Evolutionary conservation across 2,113 vertebrate genomes (phyloP), one percentile per base, ranked within the genome.

Genomic region (Columbina picui): DNA sequence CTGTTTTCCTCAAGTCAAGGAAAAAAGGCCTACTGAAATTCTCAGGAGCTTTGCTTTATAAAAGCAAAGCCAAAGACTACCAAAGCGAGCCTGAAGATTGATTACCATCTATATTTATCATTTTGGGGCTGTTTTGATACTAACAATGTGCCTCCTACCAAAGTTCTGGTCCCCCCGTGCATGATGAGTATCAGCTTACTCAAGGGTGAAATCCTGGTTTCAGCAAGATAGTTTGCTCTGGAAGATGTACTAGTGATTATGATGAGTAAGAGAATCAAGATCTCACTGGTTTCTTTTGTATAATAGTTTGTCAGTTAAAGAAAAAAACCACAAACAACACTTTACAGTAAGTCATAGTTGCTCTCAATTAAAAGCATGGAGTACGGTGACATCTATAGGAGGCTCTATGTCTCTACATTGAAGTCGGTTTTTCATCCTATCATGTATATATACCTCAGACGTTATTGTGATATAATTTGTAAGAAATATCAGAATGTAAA

Each of bases 321-420:
- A 87, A 73, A 64, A 14, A 16, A 68, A 39, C n/a, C n/a, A n/a
- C n/a, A 78, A 76, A 39, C 93, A 27, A 32, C 21, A 80, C 73
- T 94, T 69, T 88, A 34, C 53, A 74, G 43, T 68, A 78, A 91
- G 85, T 79, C 17, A 2, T 9, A 55, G 4, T 29, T 71, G n/a
- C 7, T 43, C 12, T 55, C 56, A 41, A 22, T 64, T 61, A 86
- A 98, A 97, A 83, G 49, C 49, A 52, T 91, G 98, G 98, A 96
- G 74, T 97, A 67, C 69, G 83, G 93, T 96, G 98, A 97, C 98
- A 98, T 97, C 98, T 98, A 97, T 87, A 65, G 98, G 97, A 92
- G 4, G 49, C 29, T 95, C 15, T 69, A 8, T 36, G 80, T 87
- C 76, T 64, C 64, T 96, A 78, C 97, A 96, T 30, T 45, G 32